Conservation (phyloP, 2,113 vertebrate species). For the Patagioenas fasciata region DNA sequence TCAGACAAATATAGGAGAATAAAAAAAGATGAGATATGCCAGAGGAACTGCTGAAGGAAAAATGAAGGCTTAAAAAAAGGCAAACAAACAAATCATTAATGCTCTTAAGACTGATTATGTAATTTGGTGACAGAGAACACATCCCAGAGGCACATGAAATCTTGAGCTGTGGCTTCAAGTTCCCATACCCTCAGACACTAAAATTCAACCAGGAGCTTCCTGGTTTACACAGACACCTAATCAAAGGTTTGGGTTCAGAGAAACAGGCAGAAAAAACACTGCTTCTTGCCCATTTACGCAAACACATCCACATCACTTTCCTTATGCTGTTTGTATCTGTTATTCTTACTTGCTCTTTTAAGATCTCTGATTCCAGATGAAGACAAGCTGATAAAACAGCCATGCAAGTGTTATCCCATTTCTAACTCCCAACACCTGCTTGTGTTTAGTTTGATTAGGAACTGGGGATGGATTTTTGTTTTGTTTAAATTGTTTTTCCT, state of each 20-base stretch:
- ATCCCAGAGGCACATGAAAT: not conserved
- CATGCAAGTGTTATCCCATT: not conserved
- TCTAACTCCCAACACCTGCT: not conserved
- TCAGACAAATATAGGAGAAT: not conserved
- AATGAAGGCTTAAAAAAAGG: not conserved
- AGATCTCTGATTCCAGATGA: not conserved
- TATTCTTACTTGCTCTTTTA: not conserved
- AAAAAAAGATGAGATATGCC: not conserved
- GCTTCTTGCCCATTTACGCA: not conserved
- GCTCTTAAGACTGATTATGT: not conserved
- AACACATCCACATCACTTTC: not conserved
- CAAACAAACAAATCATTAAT: not conserved
- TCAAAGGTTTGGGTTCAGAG: not conserved
- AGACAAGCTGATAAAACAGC: not conserved
- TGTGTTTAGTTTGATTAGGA: not conserved
- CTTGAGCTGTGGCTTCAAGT: not conserved
- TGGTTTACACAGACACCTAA: not conserved
- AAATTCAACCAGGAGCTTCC: not conserved
- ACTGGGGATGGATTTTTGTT: not conserved
- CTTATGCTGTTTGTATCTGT: not conserved
- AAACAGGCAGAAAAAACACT: not conserved
- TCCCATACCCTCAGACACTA: not conserved
- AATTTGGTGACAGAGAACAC: not conserved
- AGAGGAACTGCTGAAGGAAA: not conserved
- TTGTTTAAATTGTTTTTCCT: not conserved